A percentile compares a stretch with the other conserved stretches of the same genome.
phyloP scores from a whole-genome alignment of 2,888 invertebrate genomes.

The Gari tellinella region DNA sequence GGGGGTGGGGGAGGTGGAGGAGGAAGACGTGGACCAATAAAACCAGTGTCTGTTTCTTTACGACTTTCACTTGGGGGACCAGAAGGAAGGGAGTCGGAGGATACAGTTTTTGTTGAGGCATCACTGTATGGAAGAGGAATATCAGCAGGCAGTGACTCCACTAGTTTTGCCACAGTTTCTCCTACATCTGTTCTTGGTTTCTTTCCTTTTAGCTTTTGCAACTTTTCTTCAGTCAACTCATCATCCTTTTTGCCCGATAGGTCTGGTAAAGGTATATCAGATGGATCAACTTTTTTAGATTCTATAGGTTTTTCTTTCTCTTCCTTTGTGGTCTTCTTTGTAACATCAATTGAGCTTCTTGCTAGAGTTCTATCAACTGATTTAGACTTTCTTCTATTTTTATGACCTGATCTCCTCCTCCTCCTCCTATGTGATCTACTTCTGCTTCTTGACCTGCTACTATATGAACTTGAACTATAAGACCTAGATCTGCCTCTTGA shows the following conservation, averaged over 20 bases:
- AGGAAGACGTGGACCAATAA: conserved; percentile 58
- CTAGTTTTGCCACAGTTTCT: conserved; percentile 56
- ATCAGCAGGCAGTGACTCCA: conserved; percentile 55
- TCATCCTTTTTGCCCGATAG: conserved; percentile 63
- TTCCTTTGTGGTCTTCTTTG: conserved; percentile 44
- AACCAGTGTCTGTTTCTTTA: conserved; percentile 46
- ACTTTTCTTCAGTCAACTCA: conserved; percentile 61
- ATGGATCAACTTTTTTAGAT: conserved; percentile 61
- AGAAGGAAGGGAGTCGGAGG: conserved; percentile 48
- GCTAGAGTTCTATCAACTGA: not conserved
- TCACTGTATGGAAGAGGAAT: conserved; percentile 64
- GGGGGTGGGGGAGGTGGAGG: conserved; percentile 53
- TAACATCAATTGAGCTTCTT: conserved; percentile 27
- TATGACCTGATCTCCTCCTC: conserved; percentile 41
- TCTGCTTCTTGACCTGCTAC: conserved; percentile 61
- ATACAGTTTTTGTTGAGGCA: conserved; percentile 44
- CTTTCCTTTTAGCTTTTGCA: conserved; percentile 68
- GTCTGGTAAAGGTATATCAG: conserved; percentile 76
- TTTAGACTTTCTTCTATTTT: conserved; percentile 12
- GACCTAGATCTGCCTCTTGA: conserved; percentile 69
- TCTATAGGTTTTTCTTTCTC: conserved; percentile 48
- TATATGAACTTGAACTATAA: conserved; percentile 59
- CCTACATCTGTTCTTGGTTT: conserved; percentile 61
- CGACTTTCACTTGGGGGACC: conserved; percentile 46
- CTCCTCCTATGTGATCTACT: conserved; percentile 47